These are phyloP conservation scores for Columba guinea DNA, from an alignment of 2,797 vertebrate species.

Conservation along the genomic window DNA sequence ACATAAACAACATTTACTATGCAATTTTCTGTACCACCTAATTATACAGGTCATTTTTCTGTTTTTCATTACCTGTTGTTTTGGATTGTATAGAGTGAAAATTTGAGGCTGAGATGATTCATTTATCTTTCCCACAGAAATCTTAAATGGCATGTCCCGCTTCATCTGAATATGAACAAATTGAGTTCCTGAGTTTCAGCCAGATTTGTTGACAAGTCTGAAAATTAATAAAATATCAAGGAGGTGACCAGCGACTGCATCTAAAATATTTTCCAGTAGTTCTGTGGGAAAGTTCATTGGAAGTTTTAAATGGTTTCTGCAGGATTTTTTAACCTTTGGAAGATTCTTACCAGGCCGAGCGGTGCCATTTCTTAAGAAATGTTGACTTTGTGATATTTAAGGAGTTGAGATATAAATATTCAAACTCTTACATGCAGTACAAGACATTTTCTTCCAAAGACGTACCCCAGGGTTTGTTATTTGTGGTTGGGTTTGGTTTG, in stretches of 20 bases:
- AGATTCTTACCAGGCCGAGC: not conserved
- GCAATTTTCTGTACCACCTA: not conserved
- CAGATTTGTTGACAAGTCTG: not conserved
- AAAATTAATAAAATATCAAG: not conserved
- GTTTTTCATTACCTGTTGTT: not conserved
- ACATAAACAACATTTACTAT: not conserved
- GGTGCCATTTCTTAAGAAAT: not conserved
- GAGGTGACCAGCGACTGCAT: not conserved
- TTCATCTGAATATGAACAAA: not conserved
- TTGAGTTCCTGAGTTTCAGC: not conserved
- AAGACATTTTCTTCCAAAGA: constrained; percentile 3
- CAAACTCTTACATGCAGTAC: not conserved
- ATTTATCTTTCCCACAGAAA: not conserved
- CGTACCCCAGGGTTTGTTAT: not conserved
- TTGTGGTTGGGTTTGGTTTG: not conserved
- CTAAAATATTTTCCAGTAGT: not conserved
- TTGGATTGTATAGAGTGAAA: not conserved
- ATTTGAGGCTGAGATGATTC: not conserved
- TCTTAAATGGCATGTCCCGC: not conserved
- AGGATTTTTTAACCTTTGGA: not conserved
- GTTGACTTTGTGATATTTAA: not conserved
- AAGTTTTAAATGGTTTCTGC: not conserved
- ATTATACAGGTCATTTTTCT: not conserved
- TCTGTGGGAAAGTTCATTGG: not conserved
- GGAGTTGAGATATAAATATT: not conserved